These are phyloP conservation scores for Pandemis heparana DNA, from an alignment of 2,888 invertebrate species.

Conservation along the genomic window DNA sequence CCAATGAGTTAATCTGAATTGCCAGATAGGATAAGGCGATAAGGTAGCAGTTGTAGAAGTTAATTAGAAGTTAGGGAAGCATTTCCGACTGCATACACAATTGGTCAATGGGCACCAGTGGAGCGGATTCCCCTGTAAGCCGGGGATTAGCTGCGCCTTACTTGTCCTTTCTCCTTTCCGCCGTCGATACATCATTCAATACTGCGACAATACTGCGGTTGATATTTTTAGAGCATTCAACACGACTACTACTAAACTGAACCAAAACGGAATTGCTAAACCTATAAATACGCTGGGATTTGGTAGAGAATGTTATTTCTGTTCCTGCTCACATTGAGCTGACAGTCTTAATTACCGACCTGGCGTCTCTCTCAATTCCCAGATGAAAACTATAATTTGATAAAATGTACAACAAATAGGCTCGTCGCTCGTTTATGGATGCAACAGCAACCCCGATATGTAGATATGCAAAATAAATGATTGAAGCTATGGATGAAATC, in stretches of 20 bases:
- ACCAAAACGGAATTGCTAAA: neutral
- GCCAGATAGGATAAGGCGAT: neutral
- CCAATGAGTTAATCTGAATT: neutral
- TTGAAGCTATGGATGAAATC: neutral
- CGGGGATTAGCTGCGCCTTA: slow-evolving; percentile 50
- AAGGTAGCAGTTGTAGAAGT: slow-evolving; percentile 4
- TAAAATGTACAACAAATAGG: neutral
- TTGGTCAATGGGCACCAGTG: slow-evolving; percentile 21
- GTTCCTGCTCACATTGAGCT: slow-evolving; percentile 17
- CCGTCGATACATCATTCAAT: neutral
- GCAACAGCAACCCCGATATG: neutral
- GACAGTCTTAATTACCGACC: slow-evolving; percentile 5
- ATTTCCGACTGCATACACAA: slow-evolving; percentile 13
- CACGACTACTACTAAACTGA: slow-evolving; percentile 13
- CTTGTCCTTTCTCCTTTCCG: neutral
- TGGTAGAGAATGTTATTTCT: slow-evolving; percentile 26
- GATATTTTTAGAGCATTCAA: neutral
- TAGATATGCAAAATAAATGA: neutral
- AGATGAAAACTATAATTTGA: neutral
- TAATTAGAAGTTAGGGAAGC: slow-evolving; percentile 11
- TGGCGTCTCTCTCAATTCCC: neutral
- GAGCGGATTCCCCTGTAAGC: slow-evolving; percentile 47
- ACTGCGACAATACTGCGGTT: neutral
- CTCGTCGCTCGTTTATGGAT: neutral
- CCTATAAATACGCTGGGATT: slow-evolving; percentile 31